Percentiles rank a stretch among this genome's conserved stretches.
phyloP scores from a whole-genome alignment of 2,888 invertebrate genomes.

The Athrips mouffetella region DNA sequence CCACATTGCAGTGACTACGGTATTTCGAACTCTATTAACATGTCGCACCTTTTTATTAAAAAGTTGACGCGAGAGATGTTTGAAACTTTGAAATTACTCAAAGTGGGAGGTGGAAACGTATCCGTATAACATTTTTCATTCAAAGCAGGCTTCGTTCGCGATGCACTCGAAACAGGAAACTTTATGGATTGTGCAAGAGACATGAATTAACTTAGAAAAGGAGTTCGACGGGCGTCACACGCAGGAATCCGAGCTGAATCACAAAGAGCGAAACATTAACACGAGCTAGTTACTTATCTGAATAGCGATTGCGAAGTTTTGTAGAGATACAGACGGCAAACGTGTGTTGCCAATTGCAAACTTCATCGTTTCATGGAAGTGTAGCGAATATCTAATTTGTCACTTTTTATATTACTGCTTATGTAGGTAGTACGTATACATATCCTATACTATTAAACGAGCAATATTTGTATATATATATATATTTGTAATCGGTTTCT shows the following conservation, averaged over 20 bases:
- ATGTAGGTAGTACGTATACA: neutral
- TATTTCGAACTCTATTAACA: too few species aligned
- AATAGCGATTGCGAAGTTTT: slow-evolving; percentile 66
- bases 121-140: slow-evolving; percentile 39
- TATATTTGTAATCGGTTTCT: too few species aligned
- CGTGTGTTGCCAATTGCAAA: slow-evolving; percentile 34
- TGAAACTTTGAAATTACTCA: slow-evolving; percentile 18
- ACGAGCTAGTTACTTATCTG: slow-evolving; percentile 66
- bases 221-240: slow-evolving; percentile 60
- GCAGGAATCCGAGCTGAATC: slow-evolving; percentile 49
- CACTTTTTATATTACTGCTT: neutral
- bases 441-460: too few species aligned
- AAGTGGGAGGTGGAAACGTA: slow-evolving; percentile 13
- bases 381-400: neutral
- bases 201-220: slow-evolving; percentile 69
- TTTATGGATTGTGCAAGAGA: slow-evolving; percentile 67
- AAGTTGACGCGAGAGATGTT: neutral
- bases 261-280: slow-evolving; percentile 71
- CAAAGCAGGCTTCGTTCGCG: slow-evolving; percentile 36
- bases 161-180: slow-evolving; percentile 51
- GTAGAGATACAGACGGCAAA: slow-evolving; percentile 47
- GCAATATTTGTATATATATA: too few species aligned
- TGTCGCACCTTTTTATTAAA: neutral
- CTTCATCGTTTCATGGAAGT: slow-evolving; percentile 47
- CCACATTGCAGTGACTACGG: too few species aligned